Evolutionary conservation across 37 sponge, comb jelly and placozoan genomes (phyloP).

Genomic region (Dysidea cf. avara): DNA sequence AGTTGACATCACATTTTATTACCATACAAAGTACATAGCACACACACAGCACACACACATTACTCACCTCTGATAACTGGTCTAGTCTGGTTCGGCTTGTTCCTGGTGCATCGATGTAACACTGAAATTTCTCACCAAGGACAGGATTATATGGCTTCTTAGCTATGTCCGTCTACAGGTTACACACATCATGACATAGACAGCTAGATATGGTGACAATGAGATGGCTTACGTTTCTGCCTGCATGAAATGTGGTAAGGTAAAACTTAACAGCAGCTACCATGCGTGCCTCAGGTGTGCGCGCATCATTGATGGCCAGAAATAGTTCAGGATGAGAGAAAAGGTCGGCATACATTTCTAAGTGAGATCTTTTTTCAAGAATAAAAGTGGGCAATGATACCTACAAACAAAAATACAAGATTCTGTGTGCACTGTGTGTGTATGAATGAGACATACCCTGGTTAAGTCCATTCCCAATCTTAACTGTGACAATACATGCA

Average conservation of each 20-base stretch:
- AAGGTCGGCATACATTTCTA: constrained; percentile 83
- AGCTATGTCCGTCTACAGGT: constrained; percentile 32
- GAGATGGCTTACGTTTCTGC: constrained; percentile 21
- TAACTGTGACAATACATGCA: constrained; percentile 72
- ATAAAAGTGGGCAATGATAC: constrained; percentile 78
- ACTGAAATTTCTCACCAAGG: constrained; percentile 73
- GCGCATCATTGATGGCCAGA: constrained; percentile 16
- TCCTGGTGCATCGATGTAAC: constrained; percentile 65
- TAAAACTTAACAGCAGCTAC: constrained; percentile 47
- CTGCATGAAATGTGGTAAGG: constrained; percentile 63
- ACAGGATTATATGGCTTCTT: constrained; percentile 89
- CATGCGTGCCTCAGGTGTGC: constrained; percentile 33
- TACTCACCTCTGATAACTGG: too few relatives aligned
- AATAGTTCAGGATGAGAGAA: constrained; percentile 72
- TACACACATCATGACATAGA: not conserved
- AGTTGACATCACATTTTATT: too few relatives aligned
- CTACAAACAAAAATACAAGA: not conserved
- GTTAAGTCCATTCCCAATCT: constrained; percentile 86
- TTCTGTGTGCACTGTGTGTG: not conserved
- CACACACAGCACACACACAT: too few relatives aligned
- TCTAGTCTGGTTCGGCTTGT: too few relatives aligned
- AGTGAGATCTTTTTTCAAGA: constrained; percentile 72
- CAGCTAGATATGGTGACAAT: not conserved
- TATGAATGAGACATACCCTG: constrained; percentile 15
- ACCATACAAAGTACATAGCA: too few relatives aligned